A percentile compares a stretch with the other conserved stretches of the same genome.
These are phyloP conservation scores for Manis javanica DNA, from an alignment of 2,797 vertebrate species.

Conservation along the genomic window DNA sequence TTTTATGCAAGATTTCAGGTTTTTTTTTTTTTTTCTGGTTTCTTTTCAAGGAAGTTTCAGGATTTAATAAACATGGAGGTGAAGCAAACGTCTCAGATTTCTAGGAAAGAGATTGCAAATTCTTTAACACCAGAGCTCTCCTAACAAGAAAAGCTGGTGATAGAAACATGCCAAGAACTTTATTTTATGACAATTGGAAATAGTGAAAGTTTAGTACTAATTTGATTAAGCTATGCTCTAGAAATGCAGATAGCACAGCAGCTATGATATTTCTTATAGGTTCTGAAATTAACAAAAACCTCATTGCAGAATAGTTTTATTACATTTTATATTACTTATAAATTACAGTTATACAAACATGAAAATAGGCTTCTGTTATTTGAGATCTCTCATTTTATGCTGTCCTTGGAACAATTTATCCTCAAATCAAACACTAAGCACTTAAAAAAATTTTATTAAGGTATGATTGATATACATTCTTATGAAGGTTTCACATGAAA, in stretches of 20 bases:
- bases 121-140: slow-evolving; percentile 12
- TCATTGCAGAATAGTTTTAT: slow-evolving; percentile 21
- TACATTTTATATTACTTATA: slow-evolving; percentile 24
- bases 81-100: neutral
- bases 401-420: neutral
- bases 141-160: neutral
- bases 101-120: neutral
- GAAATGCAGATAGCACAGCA: neutral
- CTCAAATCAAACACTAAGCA: neutral
- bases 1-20: neutral
- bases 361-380: neutral
- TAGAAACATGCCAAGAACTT: neutral
- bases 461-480: no score
- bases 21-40: neutral
- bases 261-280: neutral
- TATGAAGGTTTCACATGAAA: no score
- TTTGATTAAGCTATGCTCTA: neutral
- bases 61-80: slow-evolving; percentile 38
- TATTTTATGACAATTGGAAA: slow-evolving; percentile 5
- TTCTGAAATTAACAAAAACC: slow-evolving; percentile 54
- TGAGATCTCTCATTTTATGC: neutral
- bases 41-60: neutral
- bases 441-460: neutral
- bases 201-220: neutral
- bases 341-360: slow-evolving; percentile 38